Conservation (phyloP, 2,797 vertebrate species). For the Mionectes olivaceus region DNA sequence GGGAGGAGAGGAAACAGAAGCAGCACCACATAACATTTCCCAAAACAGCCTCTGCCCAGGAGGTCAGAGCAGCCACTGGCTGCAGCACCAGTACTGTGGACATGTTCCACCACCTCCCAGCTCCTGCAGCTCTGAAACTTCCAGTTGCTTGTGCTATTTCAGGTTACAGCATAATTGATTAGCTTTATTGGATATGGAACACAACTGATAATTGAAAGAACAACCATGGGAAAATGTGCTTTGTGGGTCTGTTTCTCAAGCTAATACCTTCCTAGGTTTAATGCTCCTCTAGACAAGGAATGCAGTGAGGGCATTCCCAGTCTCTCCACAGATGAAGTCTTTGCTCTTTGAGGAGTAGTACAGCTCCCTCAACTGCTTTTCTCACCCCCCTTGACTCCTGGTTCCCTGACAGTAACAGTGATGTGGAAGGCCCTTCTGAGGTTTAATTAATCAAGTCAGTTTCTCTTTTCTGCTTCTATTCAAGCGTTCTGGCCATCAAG, state of each 20-base stretch:
- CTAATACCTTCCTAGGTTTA: neutral
- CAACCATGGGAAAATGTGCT: rapidly evolving
- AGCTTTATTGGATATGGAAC: neutral
- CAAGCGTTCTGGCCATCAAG: slow-evolving; percentile 14
- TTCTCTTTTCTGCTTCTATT: slow-evolving; percentile 17
- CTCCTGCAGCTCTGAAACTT: rapidly evolving
- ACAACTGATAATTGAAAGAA: neutral
- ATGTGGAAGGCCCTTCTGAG: neutral
- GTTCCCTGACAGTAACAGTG: neutral
- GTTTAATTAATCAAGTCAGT: slow-evolving; percentile 38
- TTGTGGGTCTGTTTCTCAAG: neutral
- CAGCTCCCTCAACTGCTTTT: neutral
- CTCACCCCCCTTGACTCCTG: neutral
- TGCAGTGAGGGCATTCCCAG: neutral
- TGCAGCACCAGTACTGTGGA: neutral
- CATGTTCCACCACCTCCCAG: neutral
- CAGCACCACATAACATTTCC: neutral
- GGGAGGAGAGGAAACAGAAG: neutral
- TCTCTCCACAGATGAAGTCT: neutral
- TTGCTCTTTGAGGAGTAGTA: neutral
- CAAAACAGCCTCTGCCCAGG: neutral
- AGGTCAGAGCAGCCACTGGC: rapidly evolving
- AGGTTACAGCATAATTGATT: neutral
- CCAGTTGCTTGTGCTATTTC: rapidly evolving
- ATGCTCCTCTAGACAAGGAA: neutral